Evolutionary conservation across 2,888 invertebrate genomes (phyloP), one percentile per base, ranked within the genome.

Genomic region (Thera britannica): DNA sequence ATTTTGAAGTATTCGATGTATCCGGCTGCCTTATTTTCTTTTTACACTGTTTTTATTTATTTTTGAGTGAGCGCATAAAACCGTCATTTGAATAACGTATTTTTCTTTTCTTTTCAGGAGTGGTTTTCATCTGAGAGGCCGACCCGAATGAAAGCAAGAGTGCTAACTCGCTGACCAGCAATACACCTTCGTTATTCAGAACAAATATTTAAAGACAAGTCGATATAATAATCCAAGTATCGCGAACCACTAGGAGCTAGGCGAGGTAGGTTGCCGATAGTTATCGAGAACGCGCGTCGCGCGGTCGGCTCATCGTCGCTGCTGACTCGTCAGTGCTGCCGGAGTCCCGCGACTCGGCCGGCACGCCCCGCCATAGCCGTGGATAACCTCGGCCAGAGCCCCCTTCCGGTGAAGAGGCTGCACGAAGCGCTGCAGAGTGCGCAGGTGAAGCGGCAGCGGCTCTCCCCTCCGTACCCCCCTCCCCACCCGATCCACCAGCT

Each of bases 401-500:
- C 92, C 85, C 90, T 92, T 79, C 93, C 93, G 90, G 94, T 93
- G 90, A 94, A 94, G 93, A 91, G 93, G 94, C 94, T 94, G 94
- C 94, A 94, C 93, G 94, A 93, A 90, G 94, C 94, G 91, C 94
- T 94, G 86, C 94, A 93, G 90, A 90, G 93, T 90, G 93, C 94
- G 83, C 94, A 93, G 90, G 94, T 94, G 90, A 94, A 95, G 94
- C 94, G 95, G 83, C 95, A 95, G 94, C 94, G 94, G 89, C 94
- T 95, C 89, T 92, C 93, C 87, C 94, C 93, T 77, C 92, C 93
- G 83, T 95, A 94, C 89, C 94, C 94, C 90, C 89, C 94, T 86
- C 92, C 91, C 82, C 93, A 91, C 78, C 92, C 90, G 49, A 92
- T 91, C 72, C 92, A 92, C 71, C 92, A 92, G 78, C 89, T 92